These are phyloP conservation scores for Salticus scenicus DNA, from an alignment of 2,888 invertebrate species.

Conservation along the genomic window DNA sequence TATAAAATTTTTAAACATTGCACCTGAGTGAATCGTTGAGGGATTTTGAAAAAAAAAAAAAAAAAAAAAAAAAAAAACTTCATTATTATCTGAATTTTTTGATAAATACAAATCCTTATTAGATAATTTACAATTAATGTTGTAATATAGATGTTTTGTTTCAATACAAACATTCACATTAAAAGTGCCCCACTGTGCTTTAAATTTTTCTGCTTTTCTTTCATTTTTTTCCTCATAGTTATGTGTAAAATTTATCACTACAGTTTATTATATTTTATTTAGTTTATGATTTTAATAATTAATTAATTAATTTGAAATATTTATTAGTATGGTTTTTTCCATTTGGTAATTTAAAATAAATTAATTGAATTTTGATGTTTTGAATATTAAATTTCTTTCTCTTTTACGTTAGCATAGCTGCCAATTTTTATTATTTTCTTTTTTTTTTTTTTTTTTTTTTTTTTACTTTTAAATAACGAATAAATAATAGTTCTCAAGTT, in stretches of 20 bases:
- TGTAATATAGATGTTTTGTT: too few species aligned
- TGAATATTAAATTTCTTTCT: constrained; percentile 13
- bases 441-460: too few species aligned
- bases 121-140: too few species aligned
- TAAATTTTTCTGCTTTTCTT: too few species aligned
- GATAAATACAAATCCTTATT: too few species aligned
- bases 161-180: too few species aligned
- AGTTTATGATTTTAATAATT: constrained; percentile 1
- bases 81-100: too few species aligned
- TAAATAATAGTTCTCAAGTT: too few species aligned
- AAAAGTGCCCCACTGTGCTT: too few species aligned
- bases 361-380: neutral
- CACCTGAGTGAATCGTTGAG: constrained; percentile 52
- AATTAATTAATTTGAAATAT: neutral
- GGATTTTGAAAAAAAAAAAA: constrained; percentile 38
- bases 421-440: constrained; percentile 33
- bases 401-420: constrained; percentile 56
- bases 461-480: too few species aligned
- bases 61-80: too few species aligned
- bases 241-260: neutral
- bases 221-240: neutral
- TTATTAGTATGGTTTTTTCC: neutral
- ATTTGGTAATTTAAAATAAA: neutral
- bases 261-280: neutral
- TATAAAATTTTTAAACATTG: neutral